phyloP scores from a whole-genome alignment of 2,888 invertebrate genomes.

The Linyphia triangularis region DNA sequence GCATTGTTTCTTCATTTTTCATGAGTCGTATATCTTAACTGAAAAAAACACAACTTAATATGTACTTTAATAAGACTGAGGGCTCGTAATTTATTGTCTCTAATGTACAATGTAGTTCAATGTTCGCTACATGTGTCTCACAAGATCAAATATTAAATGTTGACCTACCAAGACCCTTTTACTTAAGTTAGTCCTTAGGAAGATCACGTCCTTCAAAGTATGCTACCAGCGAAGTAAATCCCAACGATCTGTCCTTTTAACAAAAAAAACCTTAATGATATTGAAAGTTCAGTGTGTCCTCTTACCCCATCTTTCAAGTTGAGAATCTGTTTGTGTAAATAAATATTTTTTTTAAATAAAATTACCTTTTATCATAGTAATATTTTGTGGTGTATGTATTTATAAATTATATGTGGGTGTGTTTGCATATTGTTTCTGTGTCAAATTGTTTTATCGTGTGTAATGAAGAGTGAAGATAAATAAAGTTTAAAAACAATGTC shows the following conservation, averaged over 20 bases:
- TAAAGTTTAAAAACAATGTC: background rate
- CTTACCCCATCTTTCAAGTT: background rate
- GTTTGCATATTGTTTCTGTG: constrained; percentile 17
- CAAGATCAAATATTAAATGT: no score
- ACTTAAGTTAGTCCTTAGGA: no score
- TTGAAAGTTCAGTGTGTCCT: background rate
- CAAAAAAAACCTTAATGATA: background rate
- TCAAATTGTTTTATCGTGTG: constrained; percentile 10
- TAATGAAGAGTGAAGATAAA: background rate
- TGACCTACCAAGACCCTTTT: no score
- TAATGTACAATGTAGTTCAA: no score
- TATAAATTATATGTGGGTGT: background rate
- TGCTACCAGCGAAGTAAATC: no score
- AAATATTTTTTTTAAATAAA: background rate
- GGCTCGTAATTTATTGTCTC: no score
- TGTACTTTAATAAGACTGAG: background rate
- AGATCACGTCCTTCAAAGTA: no score
- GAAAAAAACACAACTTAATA: background rate
- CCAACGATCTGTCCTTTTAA: no score
- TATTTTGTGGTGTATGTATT: background rate
- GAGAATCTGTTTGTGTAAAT: background rate
- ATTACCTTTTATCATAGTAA: background rate
- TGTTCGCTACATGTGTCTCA: no score
- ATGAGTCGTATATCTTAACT: background rate
- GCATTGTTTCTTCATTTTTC: background rate